Evolutionary conservation across 2,888 invertebrate genomes (phyloP), one percentile per base, ranked within the genome.

Genomic region (Polietes domitor): DNA sequence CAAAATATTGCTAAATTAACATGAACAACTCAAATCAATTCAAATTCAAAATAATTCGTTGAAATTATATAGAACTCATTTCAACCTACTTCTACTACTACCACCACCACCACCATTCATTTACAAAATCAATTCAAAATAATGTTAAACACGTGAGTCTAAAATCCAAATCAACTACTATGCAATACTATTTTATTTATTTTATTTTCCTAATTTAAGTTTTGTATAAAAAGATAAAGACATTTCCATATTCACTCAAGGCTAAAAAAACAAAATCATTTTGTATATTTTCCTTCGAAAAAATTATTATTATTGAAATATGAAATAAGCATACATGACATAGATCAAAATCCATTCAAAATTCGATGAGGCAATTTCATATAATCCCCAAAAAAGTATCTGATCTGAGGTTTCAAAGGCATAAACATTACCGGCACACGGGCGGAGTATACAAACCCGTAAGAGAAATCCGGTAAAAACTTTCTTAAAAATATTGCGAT

Each of bases 121-220:
- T 28, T 68, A 68, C 55, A 58, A 75, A 79, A 37, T 37, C 37
- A 79, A 83, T 77, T 63, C 65, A 83, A 76, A 85, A 78, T 58
- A 82, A 85, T 85, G 32, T 47, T 50, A 76, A 78, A 81, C 84
- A 84, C 76, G 84, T 84, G 84, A 84, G 84, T 84, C 68, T 81
- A 75, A 79, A 73, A 10, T 72, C 83, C 19, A 53, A 70, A 78
- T 41, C 50, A 72, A 63, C 47, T 77, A 79, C 17, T 75, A 73
- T 37, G 41, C 26, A 75, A 73, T n/a, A 76, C 72, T 77, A 68
- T n/a, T 41, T 72, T 63, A 68, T 12, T 43, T 81, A 83, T 77
- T 85, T 75, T 17, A 32, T 82, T 65, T 79, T 32, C 72, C 61
- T 47, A 82, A 71, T 55, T 37, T 21, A 71, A 47, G 15, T 58